Base-by-base conservation (phyloP, 2,888 invertebrate genomes). In the Limenitis camilla region DNA sequence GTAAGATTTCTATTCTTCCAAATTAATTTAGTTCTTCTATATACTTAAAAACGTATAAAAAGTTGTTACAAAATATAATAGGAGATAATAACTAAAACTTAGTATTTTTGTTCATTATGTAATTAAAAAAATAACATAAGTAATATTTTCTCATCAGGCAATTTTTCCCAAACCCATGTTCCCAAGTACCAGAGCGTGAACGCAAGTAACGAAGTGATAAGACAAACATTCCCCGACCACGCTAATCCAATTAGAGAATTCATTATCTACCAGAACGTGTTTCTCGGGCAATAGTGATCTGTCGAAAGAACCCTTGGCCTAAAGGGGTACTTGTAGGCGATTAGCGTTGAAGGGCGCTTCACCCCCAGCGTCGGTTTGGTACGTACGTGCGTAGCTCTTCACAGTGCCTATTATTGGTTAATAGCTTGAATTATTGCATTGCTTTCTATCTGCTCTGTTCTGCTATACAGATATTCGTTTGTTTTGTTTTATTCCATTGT, bases 321-420 rank as follows among this genome's bases (percentile, higher is more conserved):
- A 40, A 54, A 45, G 51, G 50, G 44, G 51, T 42, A 38, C 51
- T 54, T 42, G 48, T 45, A 52, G 51, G 48, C 54, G 56, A 57
- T 57, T 57, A 57, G 54, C 41, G 51, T 46, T 57, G 45, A 39
- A 57, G 56, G 19, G 48, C 49, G 51, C 56, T 57, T 57, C 48
- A 57, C 56, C 54, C 47, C 51, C 44, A 33, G 27, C 35, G 43
- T 49, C 41, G 45, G 52, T 41, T 46, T n/a, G 28, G 39, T 42
- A 44, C 27, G 48, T 53, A 52, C 52, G 53, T 52, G 40, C 55
- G 40, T 46, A 52, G 48, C 52, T 39, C 47, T 52, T 36, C 41
- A 39, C 42, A 29, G 44, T 49, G 31, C 41, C 45, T 52, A 52
- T 45, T 45, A 46, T 52, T 55, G 44, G 49, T 48, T 49, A 45